Evolutionary conservation across 2,797 vertebrate species (phyloP).

Genomic region (Brachyalestes nurse): DNA sequence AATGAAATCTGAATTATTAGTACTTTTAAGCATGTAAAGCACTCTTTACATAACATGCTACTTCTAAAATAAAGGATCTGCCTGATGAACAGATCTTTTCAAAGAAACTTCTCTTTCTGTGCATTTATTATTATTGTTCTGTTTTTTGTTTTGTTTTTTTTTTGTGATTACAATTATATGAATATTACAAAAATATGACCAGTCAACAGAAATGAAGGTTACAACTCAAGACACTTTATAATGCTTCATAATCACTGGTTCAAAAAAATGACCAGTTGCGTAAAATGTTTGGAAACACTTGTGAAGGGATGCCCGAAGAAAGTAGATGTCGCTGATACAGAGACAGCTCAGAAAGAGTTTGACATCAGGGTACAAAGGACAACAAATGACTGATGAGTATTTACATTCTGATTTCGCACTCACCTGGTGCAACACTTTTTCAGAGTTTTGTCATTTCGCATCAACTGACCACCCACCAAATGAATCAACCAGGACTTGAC

Average conservation of each 20-base stretch:
- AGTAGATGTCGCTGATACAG: conserved; percentile 28
- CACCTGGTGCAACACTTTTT: conserved; percentile 48
- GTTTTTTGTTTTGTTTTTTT: too few species aligned
- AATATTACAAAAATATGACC: conserved; percentile 54
- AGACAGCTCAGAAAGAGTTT: conserved; percentile 48
- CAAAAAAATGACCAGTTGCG: conserved; percentile 19
- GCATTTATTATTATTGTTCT: too few species aligned
- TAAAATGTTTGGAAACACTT: conserved; percentile 22
- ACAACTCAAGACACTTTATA: conserved; percentile 43
- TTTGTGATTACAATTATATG: conserved; percentile 53
- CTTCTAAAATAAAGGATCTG: conserved; percentile 23
- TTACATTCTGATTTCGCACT: conserved; percentile 56
- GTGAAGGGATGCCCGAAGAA: conserved; percentile 17
- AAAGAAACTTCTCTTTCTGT: conserved; percentile 16
- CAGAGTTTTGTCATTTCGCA: conserved; percentile 28
- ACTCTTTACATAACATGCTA: conserved; percentile 1
- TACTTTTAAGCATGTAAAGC: conserved; percentile 5
- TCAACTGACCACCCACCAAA: too few species aligned
- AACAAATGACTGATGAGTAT: conserved; percentile 48
- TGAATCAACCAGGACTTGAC: too few species aligned
- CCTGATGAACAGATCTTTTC: conserved; percentile 13
- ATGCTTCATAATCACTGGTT: conserved; percentile 25
- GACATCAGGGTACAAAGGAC: conserved; percentile 59
- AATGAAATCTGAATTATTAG: not conserved
- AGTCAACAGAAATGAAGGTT: conserved; percentile 48